Conservation (phyloP, 2,888 invertebrate genomes). For the Sclerodermus sp. region DNA sequence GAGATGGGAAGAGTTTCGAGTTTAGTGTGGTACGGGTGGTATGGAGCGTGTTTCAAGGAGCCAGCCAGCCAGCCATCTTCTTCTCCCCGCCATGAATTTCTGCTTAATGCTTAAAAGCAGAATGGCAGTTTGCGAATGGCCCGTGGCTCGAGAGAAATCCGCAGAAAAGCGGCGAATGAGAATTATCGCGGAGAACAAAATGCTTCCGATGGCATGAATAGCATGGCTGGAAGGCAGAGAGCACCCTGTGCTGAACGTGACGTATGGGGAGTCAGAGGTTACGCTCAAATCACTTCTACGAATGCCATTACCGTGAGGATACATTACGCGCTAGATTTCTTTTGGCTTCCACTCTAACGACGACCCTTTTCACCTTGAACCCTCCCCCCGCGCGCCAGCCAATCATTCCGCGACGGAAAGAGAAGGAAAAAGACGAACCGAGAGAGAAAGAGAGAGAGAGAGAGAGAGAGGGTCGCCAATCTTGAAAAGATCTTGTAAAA, state of each 20-base stretch:
- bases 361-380: not conserved
- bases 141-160: not conserved
- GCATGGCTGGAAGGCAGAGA: not conserved
- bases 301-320: slow-evolving; percentile 20
- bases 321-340: slow-evolving; percentile 27
- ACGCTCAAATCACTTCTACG: slow-evolving; percentile 11
- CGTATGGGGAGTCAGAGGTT: slow-evolving; percentile 10
- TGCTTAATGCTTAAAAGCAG: too few species aligned
- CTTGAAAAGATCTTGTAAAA: too few species aligned
- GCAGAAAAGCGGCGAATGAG: not conserved
- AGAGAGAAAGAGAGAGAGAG: too few species aligned
- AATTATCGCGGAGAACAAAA: slow-evolving; percentile 3
- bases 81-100: too few species aligned
- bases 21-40: too few species aligned
- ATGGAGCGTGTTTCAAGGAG: too few species aligned
- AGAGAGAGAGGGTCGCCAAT: too few species aligned
- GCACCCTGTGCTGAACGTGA: slow-evolving; percentile 6
- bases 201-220: not conserved
- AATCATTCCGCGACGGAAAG: too few species aligned
- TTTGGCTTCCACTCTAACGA: slow-evolving; percentile 17
- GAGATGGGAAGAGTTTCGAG: too few species aligned
- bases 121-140: not conserved
- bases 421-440: too few species aligned
- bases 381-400: not conserved
- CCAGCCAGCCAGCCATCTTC: too few species aligned